phyloP scores from a whole-genome alignment of 1,140 invertebrate genomes.

The Saccostrea glomerata region DNA sequence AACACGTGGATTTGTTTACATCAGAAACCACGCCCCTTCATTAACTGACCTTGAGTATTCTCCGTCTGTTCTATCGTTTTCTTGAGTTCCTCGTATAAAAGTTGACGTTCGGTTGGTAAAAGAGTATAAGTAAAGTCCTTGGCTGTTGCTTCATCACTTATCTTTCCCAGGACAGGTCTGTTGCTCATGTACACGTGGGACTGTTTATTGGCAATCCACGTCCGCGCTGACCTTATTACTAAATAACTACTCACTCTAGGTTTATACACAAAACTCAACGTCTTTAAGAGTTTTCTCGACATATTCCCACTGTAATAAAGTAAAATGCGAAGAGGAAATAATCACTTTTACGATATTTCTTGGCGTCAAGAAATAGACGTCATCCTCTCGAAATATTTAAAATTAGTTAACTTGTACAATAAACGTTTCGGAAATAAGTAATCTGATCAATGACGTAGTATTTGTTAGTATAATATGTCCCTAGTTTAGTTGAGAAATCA shows the following conservation, averaged over 20 bases:
- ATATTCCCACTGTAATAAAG: neutral
- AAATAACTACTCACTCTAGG: neutral
- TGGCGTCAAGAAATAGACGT: neutral
- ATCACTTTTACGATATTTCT: no score
- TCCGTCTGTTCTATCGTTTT: slow-evolving; percentile 11
- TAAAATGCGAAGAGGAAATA: no score
- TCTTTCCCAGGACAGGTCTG: neutral
- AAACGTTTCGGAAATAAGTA: neutral
- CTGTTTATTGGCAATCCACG: slow-evolving; percentile 3
- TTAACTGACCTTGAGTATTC: slow-evolving; percentile 24
- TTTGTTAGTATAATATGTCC: no score
- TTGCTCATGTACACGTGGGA: slow-evolving; percentile 15
- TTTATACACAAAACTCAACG: neutral
- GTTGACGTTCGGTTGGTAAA: slow-evolving; percentile 1
- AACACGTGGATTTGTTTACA: slow-evolving; percentile 41
- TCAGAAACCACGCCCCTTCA: slow-evolving; percentile 33
- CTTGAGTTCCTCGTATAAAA: slow-evolving; percentile 2
- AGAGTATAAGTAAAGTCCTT: slow-evolving; percentile 25
- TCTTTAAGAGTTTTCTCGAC: neutral
- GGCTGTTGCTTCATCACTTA: slow-evolving; percentile 27
- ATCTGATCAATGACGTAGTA: neutral
- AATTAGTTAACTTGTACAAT: neutral
- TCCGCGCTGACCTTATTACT: neutral
- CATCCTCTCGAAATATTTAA: neutral
- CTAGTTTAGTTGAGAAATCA: no score